A percentile compares a stretch with the other conserved stretches of the same genome.
Conservation (phyloP, 2,888 invertebrate species). For the Dione vanillae region DNA sequence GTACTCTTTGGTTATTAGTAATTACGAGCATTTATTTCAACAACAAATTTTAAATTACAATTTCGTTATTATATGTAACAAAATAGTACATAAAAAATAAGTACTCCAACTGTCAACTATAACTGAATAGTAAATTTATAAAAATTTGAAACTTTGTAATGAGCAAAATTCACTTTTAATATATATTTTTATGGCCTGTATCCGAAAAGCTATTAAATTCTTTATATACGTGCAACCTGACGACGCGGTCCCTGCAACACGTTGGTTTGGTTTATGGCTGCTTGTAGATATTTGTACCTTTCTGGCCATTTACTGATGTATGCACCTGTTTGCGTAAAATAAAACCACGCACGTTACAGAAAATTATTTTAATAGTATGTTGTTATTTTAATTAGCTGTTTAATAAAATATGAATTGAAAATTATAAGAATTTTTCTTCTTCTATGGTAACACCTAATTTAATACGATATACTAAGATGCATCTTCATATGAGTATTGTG, state of each 20-base stretch:
- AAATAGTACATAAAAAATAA: too few relatives aligned
- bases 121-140: background rate
- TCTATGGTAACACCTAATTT: too few relatives aligned
- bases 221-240: slow-evolving; percentile 72
- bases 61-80: too few relatives aligned
- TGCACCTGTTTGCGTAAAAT: background rate
- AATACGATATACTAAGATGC: too few relatives aligned
- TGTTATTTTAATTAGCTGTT: background rate
- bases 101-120: too few relatives aligned
- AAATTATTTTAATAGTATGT: slow-evolving; percentile 7
- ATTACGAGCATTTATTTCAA: too few relatives aligned
- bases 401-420: too few relatives aligned
- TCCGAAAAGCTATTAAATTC: slow-evolving; percentile 66
- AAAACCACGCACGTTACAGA: background rate
- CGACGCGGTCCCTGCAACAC: slow-evolving; percentile 31
- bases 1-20: too few relatives aligned
- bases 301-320: slow-evolving; percentile 13
- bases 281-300: slow-evolving; percentile 10
- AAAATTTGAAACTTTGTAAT: slow-evolving; percentile 13
- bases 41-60: too few relatives aligned
- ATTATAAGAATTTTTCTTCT: too few relatives aligned
- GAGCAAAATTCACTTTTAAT: slow-evolving; percentile 75
- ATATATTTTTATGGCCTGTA: slow-evolving; percentile 63
- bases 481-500: too few relatives aligned
- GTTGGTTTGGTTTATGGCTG: slow-evolving; percentile 38